phyloP scores from a whole-genome alignment of 2,888 invertebrate genomes.

The Crocallis elinguaria region DNA sequence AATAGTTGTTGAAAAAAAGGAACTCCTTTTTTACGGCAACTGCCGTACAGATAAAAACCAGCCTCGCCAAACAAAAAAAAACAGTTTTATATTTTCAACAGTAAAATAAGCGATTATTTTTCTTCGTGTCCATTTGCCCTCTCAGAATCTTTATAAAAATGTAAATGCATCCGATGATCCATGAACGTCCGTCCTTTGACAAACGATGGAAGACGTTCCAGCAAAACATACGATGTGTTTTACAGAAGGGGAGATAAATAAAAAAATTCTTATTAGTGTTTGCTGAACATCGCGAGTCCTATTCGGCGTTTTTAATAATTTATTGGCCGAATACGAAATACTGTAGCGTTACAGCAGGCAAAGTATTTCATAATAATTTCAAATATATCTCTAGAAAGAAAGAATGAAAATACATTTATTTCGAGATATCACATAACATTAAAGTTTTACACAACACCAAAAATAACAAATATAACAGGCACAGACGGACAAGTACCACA shows the following conservation, averaged over 20 bases:
- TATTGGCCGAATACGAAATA: background rate
- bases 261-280: constrained; percentile 12
- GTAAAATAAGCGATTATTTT: background rate
- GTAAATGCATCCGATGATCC: constrained; percentile 17
- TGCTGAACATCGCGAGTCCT: background rate
- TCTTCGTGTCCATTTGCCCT: background rate
- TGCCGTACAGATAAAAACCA: too few species aligned
- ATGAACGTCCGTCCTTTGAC: constrained; percentile 20
- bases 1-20: too few species aligned
- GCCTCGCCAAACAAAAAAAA: too few species aligned
- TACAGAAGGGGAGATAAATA: constrained; percentile 13
- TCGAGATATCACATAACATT: too few species aligned
- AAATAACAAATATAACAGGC: too few species aligned
- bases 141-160: constrained; percentile 11
- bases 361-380: background rate
- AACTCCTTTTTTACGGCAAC: too few species aligned
- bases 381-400: too few species aligned
- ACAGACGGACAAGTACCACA: too few species aligned
- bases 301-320: background rate
- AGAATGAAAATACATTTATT: too few species aligned
- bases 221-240: constrained; percentile 1
- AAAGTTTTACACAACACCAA: too few species aligned
- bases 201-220: constrained; percentile 12
- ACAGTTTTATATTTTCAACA: background rate
- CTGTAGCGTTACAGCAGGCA: background rate